Evolutionary conservation across 2,888 invertebrate genomes (phyloP).

Genomic region (Acheta domesticus): DNA sequence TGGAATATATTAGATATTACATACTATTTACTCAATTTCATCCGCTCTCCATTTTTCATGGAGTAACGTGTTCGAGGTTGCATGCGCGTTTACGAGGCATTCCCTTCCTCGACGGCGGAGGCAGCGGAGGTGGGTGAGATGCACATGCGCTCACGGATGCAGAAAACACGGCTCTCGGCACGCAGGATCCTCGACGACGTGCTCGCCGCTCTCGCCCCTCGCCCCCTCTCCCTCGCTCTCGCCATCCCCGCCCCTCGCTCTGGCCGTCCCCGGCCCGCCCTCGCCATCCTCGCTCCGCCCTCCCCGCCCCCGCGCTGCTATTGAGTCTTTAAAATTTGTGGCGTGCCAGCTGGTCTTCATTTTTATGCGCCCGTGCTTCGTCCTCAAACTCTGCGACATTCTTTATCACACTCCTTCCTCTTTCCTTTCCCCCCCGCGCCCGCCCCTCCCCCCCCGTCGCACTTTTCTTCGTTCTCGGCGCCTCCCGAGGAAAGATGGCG

Average conservation of each 20-base stretch:
- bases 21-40: too few species aligned
- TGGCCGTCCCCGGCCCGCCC: background rate
- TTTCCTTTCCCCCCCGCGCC: background rate
- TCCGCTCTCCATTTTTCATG: too few species aligned
- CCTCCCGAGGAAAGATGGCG: background rate
- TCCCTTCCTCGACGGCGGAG: too few species aligned
- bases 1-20: too few species aligned
- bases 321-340: slow-evolving; percentile 18
- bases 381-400: background rate
- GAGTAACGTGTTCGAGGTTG: too few species aligned
- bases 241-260: background rate
- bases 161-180: too few species aligned
- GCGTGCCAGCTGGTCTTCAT: background rate
- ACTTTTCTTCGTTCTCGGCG: background rate
- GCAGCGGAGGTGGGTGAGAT: too few species aligned
- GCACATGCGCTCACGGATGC: too few species aligned
- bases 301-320: background rate
- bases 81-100: too few species aligned
- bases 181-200: background rate
- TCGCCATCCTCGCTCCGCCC: background rate
- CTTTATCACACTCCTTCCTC: background rate
- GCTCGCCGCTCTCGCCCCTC: too few species aligned
- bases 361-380: background rate
- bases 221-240: too few species aligned
- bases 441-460: background rate